A percentile compares a stretch with the other conserved stretches of the same genome.
Conservation (phyloP, 2,797 vertebrate species). For the Naso thynnoides region DNA sequence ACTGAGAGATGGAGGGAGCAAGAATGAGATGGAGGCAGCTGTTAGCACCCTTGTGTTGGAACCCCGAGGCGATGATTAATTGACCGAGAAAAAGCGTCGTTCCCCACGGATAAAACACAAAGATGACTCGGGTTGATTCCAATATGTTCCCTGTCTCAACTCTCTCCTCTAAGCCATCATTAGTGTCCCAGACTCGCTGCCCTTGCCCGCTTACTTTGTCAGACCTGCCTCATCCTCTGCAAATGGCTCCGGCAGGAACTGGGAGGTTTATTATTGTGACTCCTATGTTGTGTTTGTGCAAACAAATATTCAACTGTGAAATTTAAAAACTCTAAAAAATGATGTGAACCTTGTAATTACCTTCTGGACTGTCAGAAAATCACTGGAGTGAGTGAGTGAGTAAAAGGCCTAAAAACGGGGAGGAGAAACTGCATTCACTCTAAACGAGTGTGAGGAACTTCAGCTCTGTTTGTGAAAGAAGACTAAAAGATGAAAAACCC, state of each 20-base stretch:
- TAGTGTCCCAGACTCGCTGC: conserved; percentile 23
- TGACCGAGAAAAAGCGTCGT: not conserved
- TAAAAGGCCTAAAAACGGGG: not conserved
- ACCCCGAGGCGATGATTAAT: conserved; percentile 38
- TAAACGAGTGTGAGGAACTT: not conserved
- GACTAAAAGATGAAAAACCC: too few relatives aligned
- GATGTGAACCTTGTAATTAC: not conserved
- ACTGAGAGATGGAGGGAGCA: not conserved
- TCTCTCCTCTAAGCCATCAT: conserved; percentile 47
- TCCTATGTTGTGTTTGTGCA: not conserved
- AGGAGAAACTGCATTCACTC: not conserved
- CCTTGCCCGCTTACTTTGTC: conserved; percentile 18
- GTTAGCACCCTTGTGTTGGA: not conserved
- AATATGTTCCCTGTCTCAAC: conserved; percentile 31
- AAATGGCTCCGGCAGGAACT: not conserved
- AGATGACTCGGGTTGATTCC: conserved; percentile 16
- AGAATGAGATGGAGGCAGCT: not conserved
- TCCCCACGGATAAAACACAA: conserved; percentile 17
- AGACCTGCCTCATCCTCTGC: not conserved
- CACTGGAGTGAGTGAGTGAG: not conserved
- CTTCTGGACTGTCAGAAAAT: not conserved
- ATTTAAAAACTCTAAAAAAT: not conserved
- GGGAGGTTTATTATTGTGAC: conserved; percentile 16
- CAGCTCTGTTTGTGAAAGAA: too few relatives aligned
- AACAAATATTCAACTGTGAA: not conserved